Conservation (phyloP, 1,140 invertebrate species). For the Hetaerina americana region DNA sequence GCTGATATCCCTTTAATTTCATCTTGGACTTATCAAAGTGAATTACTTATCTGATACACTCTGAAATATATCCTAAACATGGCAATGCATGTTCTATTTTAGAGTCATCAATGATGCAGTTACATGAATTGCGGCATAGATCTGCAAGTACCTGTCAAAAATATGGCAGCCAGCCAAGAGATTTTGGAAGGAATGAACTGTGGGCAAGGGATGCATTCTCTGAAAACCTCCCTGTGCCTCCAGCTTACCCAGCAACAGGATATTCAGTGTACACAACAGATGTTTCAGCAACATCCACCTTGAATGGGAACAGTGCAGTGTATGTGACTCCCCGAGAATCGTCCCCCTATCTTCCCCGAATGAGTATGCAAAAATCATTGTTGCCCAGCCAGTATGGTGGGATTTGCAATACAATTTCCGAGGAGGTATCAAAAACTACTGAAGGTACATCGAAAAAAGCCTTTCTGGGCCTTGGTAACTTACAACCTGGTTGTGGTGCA, state of each 20-base stretch:
- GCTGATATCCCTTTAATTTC: too few relatives aligned
- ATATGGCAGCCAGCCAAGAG: conserved; percentile 21
- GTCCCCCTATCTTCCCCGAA: not conserved
- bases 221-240: conserved; percentile 18
- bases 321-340: not conserved
- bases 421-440: conserved; percentile 2
- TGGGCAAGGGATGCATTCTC: not conserved
- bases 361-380: not conserved
- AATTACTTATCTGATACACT: not conserved
- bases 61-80: not conserved
- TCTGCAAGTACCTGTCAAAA: conserved; percentile 9
- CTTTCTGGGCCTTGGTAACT: not conserved
- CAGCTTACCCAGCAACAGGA: conserved; percentile 20
- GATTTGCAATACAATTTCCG: not conserved
- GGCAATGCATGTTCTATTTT: not conserved
- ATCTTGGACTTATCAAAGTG: too few relatives aligned
- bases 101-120: not conserved
- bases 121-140: not conserved
- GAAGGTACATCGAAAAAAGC: not conserved
- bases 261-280: conserved; percentile 20
- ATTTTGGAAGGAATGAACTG: conserved; percentile 5
- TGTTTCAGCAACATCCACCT: not conserved
- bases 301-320: not conserved
- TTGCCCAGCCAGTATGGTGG: not conserved
- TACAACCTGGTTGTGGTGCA: not conserved